Evolutionary conservation across 2,888 invertebrate genomes (phyloP).

Genomic region (Apantesis nais): DNA sequence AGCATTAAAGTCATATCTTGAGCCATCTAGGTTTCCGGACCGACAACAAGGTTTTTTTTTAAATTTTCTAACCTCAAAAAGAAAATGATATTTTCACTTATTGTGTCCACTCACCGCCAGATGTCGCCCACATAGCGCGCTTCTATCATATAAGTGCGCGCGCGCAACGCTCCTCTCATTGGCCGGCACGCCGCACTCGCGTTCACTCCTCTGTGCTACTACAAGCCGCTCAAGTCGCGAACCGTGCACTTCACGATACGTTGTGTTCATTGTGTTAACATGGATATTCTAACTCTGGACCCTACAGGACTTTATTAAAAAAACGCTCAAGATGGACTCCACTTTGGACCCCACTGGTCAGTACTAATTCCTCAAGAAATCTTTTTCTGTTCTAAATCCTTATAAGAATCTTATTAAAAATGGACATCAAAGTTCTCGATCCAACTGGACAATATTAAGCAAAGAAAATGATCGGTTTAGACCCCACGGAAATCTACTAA

Average conservation of each 20-base stretch:
- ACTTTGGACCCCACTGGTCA: slow-evolving; percentile 79
- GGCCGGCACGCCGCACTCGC: slow-evolving; percentile 69
- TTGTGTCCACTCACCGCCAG: slow-evolving; percentile 71
- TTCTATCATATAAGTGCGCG: slow-evolving; percentile 76
- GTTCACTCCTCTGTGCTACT: slow-evolving; percentile 63
- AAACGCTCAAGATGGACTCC: slow-evolving; percentile 60
- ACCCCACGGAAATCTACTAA: slow-evolving; percentile 81
- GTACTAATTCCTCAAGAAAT: slow-evolving; percentile 58
- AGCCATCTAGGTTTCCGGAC: slow-evolving; percentile 6
- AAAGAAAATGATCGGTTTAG: slow-evolving; percentile 72
- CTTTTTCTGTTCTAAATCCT: slow-evolving; percentile 41
- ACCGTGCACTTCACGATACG: slow-evolving; percentile 55
- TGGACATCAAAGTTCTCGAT: slow-evolving; percentile 68
- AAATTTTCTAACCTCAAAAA: slow-evolving; percentile 11
- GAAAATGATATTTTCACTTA: slow-evolving; percentile 56
- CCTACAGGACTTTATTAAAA: slow-evolving; percentile 80
- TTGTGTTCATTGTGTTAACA: slow-evolving; percentile 74
- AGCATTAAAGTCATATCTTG: neutral
- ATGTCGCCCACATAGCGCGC: slow-evolving; percentile 61
- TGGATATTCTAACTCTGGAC: slow-evolving; percentile 79
- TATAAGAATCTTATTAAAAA: slow-evolving; percentile 60
- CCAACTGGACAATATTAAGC: slow-evolving; percentile 76
- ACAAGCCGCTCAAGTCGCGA: slow-evolving; percentile 49
- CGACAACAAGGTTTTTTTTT: slow-evolving; percentile 10
- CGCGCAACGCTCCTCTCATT: slow-evolving; percentile 68